Base-by-base conservation (phyloP, 2,888 invertebrate species). In the Euplexia lucipara region DNA sequence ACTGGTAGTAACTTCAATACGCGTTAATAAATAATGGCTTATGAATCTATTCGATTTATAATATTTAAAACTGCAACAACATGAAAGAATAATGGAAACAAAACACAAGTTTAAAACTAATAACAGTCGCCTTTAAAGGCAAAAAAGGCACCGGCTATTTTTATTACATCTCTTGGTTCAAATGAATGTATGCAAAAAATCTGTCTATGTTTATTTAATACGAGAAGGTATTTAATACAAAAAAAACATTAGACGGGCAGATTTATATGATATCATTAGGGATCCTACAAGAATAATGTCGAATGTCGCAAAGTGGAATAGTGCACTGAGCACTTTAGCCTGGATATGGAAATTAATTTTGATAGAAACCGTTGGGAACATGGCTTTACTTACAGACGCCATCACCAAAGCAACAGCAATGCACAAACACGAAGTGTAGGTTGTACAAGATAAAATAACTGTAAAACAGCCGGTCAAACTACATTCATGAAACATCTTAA, bases 231-330 rank as follows among this genome's bases (percentile, higher is more conserved):
- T 41, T n/a, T n/a, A n/a, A n/a, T n/a, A n/a, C n/a, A 72, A 16
- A n/a, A 44, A 65, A 49, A 41, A 51, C 3, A 32, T 22, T 1
- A 3, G 30, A 66, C 34, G 35, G 22, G 16, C 35, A 18, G n/a
- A 35, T 51, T 51, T 34, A 14, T 65, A 54, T 22, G 14, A 34
- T 14, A 18, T 47, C 16, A 52, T 67, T 47, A 48, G 34, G 44
- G 59, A 69, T 75, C 41, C 30, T 14, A n/a, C 32, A 14, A 30
- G 32, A n/a, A n/a, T n/a, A n/a, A n/a, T n/a, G n/a, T n/a, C n/a
- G n/a, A n/a, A n/a, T n/a, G n/a, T n/a, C n/a, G n/a, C n/a, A n/a
- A n/a, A n/a, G n/a, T n/a, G n/a, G n/a, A n/a, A n/a, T n/a, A n/a
- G n/a, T n/a, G n/a, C n/a, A n/a, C n/a, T n/a, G n/a, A n/a, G n/a